Percentiles rank a stretch among this genome's conserved stretches.
phyloP scores from a whole-genome alignment of 2,888 invertebrate genomes.

The Volucella bombylans region DNA sequence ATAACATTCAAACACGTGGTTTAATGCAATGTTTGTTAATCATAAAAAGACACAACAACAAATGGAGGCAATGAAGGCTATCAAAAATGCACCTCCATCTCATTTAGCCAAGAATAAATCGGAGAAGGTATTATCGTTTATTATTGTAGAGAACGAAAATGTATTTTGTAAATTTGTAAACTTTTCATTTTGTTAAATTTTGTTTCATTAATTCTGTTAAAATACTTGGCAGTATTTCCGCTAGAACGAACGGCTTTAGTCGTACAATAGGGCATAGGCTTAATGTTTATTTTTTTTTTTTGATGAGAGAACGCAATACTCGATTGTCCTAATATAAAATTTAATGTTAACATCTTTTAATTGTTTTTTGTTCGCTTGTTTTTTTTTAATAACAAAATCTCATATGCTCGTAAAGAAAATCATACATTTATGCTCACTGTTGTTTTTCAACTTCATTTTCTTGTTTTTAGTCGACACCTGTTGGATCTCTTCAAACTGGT shows the following conservation, averaged over 20 bases:
- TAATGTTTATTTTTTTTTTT: conserved; percentile 9
- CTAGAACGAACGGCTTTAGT: neutral
- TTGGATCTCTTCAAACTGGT: conserved; percentile 94
- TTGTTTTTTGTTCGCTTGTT: conserved; percentile 23
- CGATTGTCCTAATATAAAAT: no score
- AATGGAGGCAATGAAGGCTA: conserved; percentile 87
- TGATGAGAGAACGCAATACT: neutral
- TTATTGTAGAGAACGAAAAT: neutral
- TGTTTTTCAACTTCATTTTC: conserved; percentile 72
- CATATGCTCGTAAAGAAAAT: conserved; percentile 66
- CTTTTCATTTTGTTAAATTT: conserved; percentile 23
- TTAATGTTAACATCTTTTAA: neutral
- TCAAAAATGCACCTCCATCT: conserved; percentile 93
- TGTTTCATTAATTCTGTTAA: conserved; percentile 35
- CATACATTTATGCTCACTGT: conserved; percentile 57
- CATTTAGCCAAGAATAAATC: conserved; percentile 93
- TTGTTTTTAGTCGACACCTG: conserved; percentile 92
- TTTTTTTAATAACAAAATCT: conserved; percentile 59
- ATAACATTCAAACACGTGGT: conserved; percentile 28
- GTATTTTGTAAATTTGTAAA: no score
- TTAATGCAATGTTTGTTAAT: neutral
- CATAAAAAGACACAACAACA: conserved; percentile 85
- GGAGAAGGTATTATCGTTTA: conserved; percentile 87
- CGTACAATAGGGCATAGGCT: no score
- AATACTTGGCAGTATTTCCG: conserved; percentile 23